These are phyloP conservation scores for Galago senegalensis DNA, from an alignment of 2,797 vertebrate genomes.

Conservation along the genomic window DNA sequence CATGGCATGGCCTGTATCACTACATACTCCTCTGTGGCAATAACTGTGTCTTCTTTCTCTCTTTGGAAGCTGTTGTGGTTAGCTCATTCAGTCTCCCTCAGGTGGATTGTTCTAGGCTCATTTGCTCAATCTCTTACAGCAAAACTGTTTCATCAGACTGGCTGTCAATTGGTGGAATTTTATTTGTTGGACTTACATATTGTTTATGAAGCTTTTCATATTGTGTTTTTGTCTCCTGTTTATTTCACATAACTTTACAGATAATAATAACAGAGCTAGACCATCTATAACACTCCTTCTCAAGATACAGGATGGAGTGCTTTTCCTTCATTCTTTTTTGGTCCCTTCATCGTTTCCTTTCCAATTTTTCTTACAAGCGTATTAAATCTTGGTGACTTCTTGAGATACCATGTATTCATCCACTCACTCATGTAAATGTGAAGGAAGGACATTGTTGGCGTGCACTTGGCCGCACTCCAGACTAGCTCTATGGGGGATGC, in stretches of 20 bases:
- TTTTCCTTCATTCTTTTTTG: background rate
- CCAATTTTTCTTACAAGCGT: background rate
- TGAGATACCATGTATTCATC: background rate
- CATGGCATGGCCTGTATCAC: background rate
- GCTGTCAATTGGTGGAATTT: background rate
- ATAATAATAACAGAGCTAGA: background rate
- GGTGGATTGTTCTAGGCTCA: background rate
- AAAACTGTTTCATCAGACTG: background rate
- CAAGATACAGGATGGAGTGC: background rate
- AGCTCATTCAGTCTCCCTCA: background rate
- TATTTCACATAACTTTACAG: background rate
- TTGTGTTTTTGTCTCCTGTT: background rate
- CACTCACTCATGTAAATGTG: background rate
- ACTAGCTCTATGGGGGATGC: rapidly evolving
- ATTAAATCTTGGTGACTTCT: background rate
- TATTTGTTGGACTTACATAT: background rate
- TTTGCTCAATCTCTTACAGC: background rate
- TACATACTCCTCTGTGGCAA: background rate
- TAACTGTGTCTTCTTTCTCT: background rate
- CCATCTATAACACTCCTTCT: background rate
- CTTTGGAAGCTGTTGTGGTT: background rate
- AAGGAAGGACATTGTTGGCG: background rate
- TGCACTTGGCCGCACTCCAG: background rate
- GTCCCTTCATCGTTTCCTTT: background rate
- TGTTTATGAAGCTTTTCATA: background rate